Conservation (phyloP, 2,888 invertebrate species). For the Tridacna crocea region DNA sequence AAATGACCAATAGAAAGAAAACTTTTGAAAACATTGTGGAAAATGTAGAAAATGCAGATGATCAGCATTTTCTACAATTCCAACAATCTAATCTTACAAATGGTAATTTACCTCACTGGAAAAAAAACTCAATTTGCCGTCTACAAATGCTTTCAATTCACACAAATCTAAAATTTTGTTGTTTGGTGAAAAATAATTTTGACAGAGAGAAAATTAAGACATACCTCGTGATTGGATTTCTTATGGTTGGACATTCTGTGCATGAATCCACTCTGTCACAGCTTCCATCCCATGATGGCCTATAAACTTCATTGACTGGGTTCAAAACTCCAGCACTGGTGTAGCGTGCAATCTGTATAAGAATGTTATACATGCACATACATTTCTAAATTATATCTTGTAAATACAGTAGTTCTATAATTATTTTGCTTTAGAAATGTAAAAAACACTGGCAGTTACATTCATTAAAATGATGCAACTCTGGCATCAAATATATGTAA, state of each 20-base stretch:
- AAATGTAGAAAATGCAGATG: not conserved
- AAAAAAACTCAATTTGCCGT: too few species aligned
- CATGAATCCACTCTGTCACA: constrained; percentile 76
- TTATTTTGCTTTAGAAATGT: too few species aligned
- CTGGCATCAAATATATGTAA: too few species aligned
- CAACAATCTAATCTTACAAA: not conserved
- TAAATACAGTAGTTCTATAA: too few species aligned
- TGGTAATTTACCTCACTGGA: too few species aligned
- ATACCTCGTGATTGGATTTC: constrained; percentile 65
- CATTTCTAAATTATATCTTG: too few species aligned
- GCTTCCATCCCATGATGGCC: constrained; percentile 73
- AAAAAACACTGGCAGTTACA: too few species aligned
- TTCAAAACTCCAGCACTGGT: constrained; percentile 53
- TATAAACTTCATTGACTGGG: constrained; percentile 39
- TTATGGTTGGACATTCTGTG: constrained; percentile 77
- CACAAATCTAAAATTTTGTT: not conserved
- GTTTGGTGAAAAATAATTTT: not conserved
- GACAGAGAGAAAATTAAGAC: not conserved
- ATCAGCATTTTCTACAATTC: not conserved
- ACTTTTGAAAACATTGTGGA: too few species aligned
- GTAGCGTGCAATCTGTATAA: constrained; percentile 74
- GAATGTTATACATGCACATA: not conserved
- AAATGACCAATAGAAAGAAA: too few species aligned
- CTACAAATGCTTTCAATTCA: too few species aligned
- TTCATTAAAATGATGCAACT: too few species aligned